These are phyloP conservation scores for Cyrtorhinus lividipennis DNA, from an alignment of 1,140 invertebrate genomes.

Conservation along the genomic window DNA sequence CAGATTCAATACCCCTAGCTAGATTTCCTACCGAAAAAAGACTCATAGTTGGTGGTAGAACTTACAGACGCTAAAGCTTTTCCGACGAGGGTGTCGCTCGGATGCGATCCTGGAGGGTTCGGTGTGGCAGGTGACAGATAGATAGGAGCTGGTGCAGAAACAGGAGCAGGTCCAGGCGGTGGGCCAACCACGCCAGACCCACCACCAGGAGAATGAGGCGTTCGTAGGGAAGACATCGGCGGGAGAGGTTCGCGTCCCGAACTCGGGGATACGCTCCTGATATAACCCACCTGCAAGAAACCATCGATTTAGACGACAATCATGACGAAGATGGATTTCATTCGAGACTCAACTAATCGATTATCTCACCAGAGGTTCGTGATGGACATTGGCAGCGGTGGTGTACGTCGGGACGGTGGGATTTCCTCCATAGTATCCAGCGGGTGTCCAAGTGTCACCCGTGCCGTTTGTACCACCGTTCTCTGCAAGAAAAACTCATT, in stretches of 20 bases:
- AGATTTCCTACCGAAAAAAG: no score
- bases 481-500: constrained; percentile 5
- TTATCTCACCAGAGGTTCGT: constrained; percentile 20
- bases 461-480: constrained; percentile 9
- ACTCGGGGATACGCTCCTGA: constrained; percentile 12
- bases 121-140: constrained; percentile 30
- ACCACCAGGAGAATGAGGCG: constrained; percentile 27
- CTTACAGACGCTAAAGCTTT: constrained; percentile 57
- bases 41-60: no score
- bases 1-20: no score
- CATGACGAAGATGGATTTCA: no score
- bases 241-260: constrained; percentile 49
- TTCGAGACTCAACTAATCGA: not conserved
- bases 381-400: constrained; percentile 22
- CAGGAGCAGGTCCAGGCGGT: not conserved
- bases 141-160: constrained; percentile 38
- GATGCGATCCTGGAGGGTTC: constrained; percentile 34
- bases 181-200: not conserved
- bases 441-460: constrained; percentile 3
- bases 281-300: constrained; percentile 11
- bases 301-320: not conserved
- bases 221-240: constrained; percentile 85
- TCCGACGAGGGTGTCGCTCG: constrained; percentile 52
- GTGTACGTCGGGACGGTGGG: constrained; percentile 23
- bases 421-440: constrained; percentile 16